Percentiles rank a stretch among this genome's conserved stretches.
Evolutionary conservation across 1,140 invertebrate genomes (phyloP).

Genomic region (Drosophila pseudoananassae): DNA sequence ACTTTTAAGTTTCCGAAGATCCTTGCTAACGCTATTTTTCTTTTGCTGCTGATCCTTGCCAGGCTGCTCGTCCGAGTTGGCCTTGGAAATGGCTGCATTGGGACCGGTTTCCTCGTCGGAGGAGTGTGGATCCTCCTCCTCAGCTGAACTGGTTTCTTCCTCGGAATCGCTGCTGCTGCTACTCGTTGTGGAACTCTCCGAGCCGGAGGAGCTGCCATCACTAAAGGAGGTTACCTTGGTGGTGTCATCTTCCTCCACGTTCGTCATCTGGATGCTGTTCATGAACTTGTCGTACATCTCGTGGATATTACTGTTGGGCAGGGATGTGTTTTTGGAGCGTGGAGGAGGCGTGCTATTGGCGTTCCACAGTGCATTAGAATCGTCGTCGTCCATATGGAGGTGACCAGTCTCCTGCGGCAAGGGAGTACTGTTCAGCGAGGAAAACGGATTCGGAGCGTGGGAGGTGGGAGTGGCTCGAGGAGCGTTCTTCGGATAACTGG

Average conservation of each 20-base stretch:
- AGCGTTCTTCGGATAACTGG: slow-evolving; percentile 51
- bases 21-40: slow-evolving; percentile 69
- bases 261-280: slow-evolving; percentile 71
- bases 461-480: not conserved
- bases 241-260: not conserved
- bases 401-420: not conserved
- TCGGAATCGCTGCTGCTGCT: slow-evolving; percentile 43
- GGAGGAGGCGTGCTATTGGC: slow-evolving; percentile 69
- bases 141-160: slow-evolving; percentile 45
- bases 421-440: not conserved
- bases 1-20: slow-evolving; percentile 72
- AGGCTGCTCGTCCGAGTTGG: slow-evolving; percentile 2
- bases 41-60: slow-evolving; percentile 49
- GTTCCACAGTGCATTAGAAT: slow-evolving; percentile 72
- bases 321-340: slow-evolving; percentile 22
- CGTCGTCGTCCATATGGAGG: slow-evolving; percentile 55
- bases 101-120: slow-evolving; percentile 4
- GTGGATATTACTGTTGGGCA: slow-evolving; percentile 54
- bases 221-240: slow-evolving; percentile 51
- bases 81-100: not conserved
- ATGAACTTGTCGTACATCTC: slow-evolving; percentile 80
- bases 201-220: slow-evolving; percentile 55
- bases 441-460: not conserved
- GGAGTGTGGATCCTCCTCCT: slow-evolving; percentile 19
- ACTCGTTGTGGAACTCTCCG: slow-evolving; percentile 29